Base-by-base conservation (phyloP, 2,797 vertebrate genomes). In the Poecile montanus region DNA sequence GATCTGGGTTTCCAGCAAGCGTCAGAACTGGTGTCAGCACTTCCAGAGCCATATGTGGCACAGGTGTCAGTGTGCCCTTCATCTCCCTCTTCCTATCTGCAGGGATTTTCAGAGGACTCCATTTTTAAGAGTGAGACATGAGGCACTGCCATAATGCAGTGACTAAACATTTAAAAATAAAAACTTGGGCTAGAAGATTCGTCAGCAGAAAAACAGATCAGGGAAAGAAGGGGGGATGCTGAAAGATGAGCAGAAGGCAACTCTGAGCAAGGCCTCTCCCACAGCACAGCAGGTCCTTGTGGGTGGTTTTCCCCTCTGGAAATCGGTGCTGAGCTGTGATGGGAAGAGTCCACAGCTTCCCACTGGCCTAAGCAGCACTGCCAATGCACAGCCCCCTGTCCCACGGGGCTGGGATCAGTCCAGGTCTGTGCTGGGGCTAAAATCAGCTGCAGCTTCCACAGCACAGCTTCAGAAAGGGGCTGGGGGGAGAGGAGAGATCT, bases 241-340 rank as follows among this genome's bases (percentile, higher is more conserved):
- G 30, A 25, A 67, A 44, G n/a, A 26, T 1, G 26, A 74, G 61
- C 57, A 70, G 75, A 54, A 85, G 67, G n/a, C 0, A 0, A 11
- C 29, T 18, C 7, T 9, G 32, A 48, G 57, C 23, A 18, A 32
- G 45, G 17, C 32, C 53, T 47, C 50, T 29, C n/a, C 29, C 25
- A 5, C 45, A 47, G 60, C 75, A 40, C 57, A 54, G 63, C 7
- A 0, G 42, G 32, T 7, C 51, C 51, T 12, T 9, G 60, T 4
- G 38, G 61, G 76, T 25, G 76, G 10, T 8, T 58, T n/a, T 61
- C 27, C 21, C 32, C 67, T 65, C 82, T 45, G 63, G 67, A 50
- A 77, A 12, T 0, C 23, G 51, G 32, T 14, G 54, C 62, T 0
- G 18, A 53, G 60, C 1, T 42, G 23, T 15, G 2, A 36, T 0